Percentiles rank a stretch among this genome's conserved stretches.
These are phyloP conservation scores for Zosterops borbonicus DNA, from an alignment of 2,113 vertebrate genomes.

Conservation along the genomic window DNA sequence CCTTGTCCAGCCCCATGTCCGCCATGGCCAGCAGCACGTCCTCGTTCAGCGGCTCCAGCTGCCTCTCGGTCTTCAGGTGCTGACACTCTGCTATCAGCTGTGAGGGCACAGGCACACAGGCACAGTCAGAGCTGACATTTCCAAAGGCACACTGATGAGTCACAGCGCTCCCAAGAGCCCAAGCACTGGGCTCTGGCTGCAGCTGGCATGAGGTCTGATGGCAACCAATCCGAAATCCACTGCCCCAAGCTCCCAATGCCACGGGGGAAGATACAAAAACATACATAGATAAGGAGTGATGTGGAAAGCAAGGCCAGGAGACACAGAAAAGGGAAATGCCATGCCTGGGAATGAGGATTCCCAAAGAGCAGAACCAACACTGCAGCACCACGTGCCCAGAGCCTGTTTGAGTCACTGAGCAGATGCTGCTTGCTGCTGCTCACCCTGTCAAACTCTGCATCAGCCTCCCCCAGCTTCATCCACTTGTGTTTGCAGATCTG, in stretches of 20 bases:
- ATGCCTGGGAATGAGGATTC: fast-evolving
- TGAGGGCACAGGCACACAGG: background rate
- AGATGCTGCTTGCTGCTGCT: conserved; percentile 19
- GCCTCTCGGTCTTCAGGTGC: conserved; percentile 90
- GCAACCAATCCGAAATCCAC: fast-evolving
- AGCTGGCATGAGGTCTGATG: background rate
- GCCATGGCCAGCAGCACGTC: conserved; percentile 93
- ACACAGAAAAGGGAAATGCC: background rate
- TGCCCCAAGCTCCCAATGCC: fast-evolving
- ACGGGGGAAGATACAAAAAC: background rate
- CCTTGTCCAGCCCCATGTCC: conserved; percentile 94
- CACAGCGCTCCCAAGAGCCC: background rate
- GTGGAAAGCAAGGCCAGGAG: background rate
- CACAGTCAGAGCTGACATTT: background rate
- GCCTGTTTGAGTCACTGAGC: background rate
- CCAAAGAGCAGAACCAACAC: fast-evolving
- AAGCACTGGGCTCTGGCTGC: background rate
- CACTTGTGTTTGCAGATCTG: conserved; percentile 99
- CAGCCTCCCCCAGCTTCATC: conserved; percentile 94
- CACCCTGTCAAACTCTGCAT: conserved; percentile 93
- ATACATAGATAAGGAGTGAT: fast-evolving
- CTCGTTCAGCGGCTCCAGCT: conserved; percentile 90
- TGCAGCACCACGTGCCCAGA: background rate
- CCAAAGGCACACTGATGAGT: background rate
- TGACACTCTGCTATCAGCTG: conserved; percentile 95